A percentile compares a stretch with the other conserved stretches of the same genome.
phyloP scores from a whole-genome alignment of 1,140 invertebrate species.

The Ditylenchus dipsaci region DNA sequence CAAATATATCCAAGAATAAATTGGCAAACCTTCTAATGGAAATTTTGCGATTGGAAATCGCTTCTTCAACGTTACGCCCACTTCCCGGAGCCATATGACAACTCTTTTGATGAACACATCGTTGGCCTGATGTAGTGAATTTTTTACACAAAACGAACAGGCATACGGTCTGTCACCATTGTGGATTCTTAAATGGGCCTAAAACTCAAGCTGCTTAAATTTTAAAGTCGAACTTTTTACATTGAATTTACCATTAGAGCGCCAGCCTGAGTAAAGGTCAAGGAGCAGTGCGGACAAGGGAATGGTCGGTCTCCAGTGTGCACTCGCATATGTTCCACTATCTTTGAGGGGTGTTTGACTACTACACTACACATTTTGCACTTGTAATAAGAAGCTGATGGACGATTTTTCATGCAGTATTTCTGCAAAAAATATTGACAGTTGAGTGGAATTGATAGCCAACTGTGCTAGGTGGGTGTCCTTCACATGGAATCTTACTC shows the following conservation, averaged over 20 bases:
- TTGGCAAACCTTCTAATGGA: too few species aligned
- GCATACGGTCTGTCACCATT: neutral
- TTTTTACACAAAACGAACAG: neutral
- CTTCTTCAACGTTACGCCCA: too few species aligned
- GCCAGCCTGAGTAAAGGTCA: neutral
- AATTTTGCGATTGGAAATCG: too few species aligned
- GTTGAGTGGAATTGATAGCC: too few species aligned
- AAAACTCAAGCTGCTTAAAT: neutral
- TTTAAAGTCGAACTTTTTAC: neutral
- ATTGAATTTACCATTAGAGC: neutral
- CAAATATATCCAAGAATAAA: too few species aligned
- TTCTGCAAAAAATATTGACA: neutral
- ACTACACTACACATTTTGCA: slow-evolving; percentile 93
- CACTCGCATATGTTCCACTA: neutral
- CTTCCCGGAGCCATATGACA: too few species aligned
- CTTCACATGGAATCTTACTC: too few species aligned
- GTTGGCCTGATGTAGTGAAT: neutral
- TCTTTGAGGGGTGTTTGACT: slow-evolving; percentile 85
- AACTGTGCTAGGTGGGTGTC: too few species aligned
- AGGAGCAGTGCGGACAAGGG: neutral
- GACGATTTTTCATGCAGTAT: slow-evolving; percentile 2
- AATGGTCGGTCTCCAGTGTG: neutral
- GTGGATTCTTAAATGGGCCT: neutral
- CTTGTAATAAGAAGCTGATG: slow-evolving; percentile 2
- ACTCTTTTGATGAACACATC: neutral